Conservation (phyloP, 2,888 invertebrate genomes). For the Cephus sareptanus region DNA sequence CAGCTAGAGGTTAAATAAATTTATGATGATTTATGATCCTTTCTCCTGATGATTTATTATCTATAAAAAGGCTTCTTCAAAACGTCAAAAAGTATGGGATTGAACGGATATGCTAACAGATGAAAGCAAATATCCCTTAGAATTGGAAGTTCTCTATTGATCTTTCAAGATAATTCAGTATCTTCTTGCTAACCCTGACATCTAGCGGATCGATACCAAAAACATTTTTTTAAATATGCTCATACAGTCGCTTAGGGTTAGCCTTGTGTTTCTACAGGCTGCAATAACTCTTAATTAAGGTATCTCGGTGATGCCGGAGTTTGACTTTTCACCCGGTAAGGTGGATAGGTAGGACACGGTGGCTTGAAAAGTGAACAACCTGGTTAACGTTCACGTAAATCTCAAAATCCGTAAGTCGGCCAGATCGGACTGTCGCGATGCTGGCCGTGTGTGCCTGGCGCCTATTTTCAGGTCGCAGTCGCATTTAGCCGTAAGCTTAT, state of each 20-base stretch:
- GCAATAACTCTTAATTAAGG: neutral
- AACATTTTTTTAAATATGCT: neutral
- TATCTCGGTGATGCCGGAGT: neutral
- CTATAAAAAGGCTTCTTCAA: neutral
- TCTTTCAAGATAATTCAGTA: neutral
- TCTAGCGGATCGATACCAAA: neutral
- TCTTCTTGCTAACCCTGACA: neutral
- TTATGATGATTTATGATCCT: neutral
- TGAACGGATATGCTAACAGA: neutral
- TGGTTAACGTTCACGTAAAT: slow-evolving; percentile 1
- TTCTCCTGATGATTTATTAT: neutral
- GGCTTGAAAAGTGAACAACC: slow-evolving; percentile 1
- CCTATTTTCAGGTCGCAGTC: slow-evolving; percentile 38
- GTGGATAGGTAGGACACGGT: neutral
- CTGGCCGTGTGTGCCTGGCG: slow-evolving; percentile 33
- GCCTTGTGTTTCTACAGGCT: neutral
- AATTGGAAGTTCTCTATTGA: neutral
- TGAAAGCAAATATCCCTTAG: neutral
- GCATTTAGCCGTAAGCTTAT: slow-evolving; percentile 14
- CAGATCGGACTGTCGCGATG: slow-evolving; percentile 13
- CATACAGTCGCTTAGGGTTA: neutral
- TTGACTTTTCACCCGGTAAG: neutral
- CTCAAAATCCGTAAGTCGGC: slow-evolving; percentile 5
- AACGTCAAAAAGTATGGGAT: neutral
- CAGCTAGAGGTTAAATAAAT: neutral